phyloP scores from a whole-genome alignment of 2,888 invertebrate species.

The Labia minor region DNA sequence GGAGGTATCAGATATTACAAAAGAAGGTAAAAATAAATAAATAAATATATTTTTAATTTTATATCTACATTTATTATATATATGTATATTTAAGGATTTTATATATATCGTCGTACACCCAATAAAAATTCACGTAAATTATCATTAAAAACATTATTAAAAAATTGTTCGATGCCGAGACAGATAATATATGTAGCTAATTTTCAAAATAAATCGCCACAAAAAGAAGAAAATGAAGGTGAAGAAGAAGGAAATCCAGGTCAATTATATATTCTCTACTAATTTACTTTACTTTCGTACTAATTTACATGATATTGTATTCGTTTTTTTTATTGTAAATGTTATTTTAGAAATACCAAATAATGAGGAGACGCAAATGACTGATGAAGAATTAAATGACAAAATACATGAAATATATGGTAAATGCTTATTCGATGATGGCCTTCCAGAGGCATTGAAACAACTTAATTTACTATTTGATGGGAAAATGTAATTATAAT shows the following conservation, averaged over 20 bases:
- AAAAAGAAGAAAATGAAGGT: background rate
- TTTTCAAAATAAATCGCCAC: background rate
- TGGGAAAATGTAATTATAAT: background rate
- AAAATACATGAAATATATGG: background rate
- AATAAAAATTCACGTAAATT: background rate
- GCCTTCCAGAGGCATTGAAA: background rate
- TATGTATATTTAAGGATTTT: background rate
- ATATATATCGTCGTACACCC: background rate
- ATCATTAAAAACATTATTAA: conserved; percentile 4
- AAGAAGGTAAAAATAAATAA: conserved; percentile 31
- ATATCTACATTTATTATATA: too few relatives aligned
- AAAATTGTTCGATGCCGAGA: background rate
- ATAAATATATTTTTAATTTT: conserved; percentile 28
- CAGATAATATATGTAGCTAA: conserved; percentile 16
- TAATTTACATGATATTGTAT: too few relatives aligned
- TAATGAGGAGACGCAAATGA: background rate
- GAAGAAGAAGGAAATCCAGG: background rate
- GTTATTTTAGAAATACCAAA: background rate
- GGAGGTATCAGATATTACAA: conserved; percentile 48
- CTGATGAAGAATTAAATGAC: background rate
- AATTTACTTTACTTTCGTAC: too few relatives aligned
- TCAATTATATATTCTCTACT: background rate
- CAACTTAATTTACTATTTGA: background rate
- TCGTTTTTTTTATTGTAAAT: background rate
- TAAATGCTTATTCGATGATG: background rate